Evolutionary conservation across 1,140 invertebrate species (phyloP).

Genomic region (Drosophila elegans): DNA sequence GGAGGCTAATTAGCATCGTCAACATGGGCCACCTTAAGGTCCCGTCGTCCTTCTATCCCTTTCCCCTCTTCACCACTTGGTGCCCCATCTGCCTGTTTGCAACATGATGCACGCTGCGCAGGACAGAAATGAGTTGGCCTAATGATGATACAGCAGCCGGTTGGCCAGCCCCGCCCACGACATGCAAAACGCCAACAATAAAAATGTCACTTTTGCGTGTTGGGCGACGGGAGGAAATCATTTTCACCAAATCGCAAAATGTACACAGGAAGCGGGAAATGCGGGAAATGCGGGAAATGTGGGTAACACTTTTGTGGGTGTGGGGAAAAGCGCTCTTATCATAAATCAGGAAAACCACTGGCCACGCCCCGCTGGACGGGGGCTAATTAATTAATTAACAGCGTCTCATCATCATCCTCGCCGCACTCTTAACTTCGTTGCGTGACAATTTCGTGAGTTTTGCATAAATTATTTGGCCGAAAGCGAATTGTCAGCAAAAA

Average conservation of each 20-base stretch:
- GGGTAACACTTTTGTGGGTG: background rate
- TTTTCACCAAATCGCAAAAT: slow-evolving; percentile 37
- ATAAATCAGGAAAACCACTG: slow-evolving; percentile 63
- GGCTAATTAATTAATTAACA: slow-evolving; percentile 77
- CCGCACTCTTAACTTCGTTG: slow-evolving; percentile 28
- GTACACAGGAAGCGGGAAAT: slow-evolving; percentile 19
- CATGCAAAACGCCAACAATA: slow-evolving; percentile 64
- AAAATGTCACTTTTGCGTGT: slow-evolving; percentile 76
- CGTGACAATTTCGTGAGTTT: slow-evolving; percentile 64
- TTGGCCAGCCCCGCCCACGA: background rate
- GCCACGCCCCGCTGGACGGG: slow-evolving; percentile 39
- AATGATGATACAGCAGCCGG: slow-evolving; percentile 42
- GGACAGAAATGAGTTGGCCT: slow-evolving; percentile 30
- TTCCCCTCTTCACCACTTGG: background rate
- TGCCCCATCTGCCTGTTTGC: slow-evolving; percentile 17
- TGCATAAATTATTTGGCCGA: slow-evolving; percentile 54
- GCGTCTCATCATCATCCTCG: slow-evolving; percentile 31
- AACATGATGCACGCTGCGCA: slow-evolving; percentile 56
- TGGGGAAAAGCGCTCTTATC: slow-evolving; percentile 23
- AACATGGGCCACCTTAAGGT: slow-evolving; percentile 46
- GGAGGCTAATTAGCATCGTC: slow-evolving; percentile 56
- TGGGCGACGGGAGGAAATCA: slow-evolving; percentile 20
- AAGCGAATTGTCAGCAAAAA: slow-evolving; percentile 77
- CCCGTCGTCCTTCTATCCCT: background rate
- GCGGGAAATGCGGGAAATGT: background rate